Conservation (phyloP, 1,140 invertebrate genomes). For the Drosophila albomicans region DNA sequence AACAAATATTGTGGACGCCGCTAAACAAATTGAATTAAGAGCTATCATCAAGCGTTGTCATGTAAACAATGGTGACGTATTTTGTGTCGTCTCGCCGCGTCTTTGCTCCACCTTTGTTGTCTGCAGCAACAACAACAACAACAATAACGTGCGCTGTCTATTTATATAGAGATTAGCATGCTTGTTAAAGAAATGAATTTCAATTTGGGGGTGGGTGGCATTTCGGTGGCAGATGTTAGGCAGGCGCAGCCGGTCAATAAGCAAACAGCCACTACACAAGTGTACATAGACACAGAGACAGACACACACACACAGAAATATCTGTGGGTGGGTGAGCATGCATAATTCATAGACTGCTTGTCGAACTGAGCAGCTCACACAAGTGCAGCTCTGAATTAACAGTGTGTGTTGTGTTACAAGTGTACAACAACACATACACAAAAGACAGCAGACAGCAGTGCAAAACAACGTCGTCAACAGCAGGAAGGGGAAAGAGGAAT, state of each 20-base stretch:
- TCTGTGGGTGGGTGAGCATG: constrained; percentile 17
- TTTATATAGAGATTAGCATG: constrained; percentile 63
- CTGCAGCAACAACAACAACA: constrained; percentile 20
- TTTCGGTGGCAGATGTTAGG: constrained; percentile 6
- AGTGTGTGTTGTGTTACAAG: constrained; percentile 1
- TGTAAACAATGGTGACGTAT: constrained; percentile 40
- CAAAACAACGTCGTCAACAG: neutral
- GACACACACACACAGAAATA: neutral
- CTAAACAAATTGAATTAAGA: constrained; percentile 42
- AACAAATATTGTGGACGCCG: constrained; percentile 24
- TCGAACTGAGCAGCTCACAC: constrained; percentile 20
- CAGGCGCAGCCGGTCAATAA: constrained; percentile 1
- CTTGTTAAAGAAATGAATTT: constrained; percentile 44
- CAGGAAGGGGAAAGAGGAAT: too few species aligned
- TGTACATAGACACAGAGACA: neutral
- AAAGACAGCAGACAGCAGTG: neutral
- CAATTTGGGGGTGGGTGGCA: neutral
- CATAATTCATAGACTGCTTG: constrained; percentile 34
- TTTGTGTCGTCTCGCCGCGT: neutral
- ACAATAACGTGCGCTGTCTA: constrained; percentile 23
- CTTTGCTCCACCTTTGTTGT: constrained; percentile 1
- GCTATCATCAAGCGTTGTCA: constrained; percentile 5
- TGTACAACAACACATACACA: constrained; percentile 9
- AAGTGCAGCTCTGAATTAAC: constrained; percentile 10
- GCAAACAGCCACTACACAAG: constrained; percentile 1